Evolutionary conservation across 2,888 invertebrate genomes (phyloP).

Genomic region (Euphydryas editha): DNA sequence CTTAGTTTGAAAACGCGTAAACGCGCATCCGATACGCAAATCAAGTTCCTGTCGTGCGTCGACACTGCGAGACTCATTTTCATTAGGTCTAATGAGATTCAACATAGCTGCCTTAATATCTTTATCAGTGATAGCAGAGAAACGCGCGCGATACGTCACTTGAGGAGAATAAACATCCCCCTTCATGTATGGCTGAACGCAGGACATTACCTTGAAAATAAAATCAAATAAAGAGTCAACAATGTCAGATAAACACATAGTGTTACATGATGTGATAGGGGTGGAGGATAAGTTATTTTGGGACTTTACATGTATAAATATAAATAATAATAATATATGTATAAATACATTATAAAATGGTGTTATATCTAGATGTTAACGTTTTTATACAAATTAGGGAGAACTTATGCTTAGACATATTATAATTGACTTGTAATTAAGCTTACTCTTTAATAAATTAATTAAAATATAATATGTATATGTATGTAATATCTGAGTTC

Average conservation of each 20-base stretch:
- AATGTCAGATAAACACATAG: not conserved
- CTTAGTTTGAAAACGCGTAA: conserved; percentile 98
- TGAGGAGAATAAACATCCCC: conserved; percentile 85
- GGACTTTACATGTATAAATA: too few species aligned
- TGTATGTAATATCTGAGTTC: too few species aligned
- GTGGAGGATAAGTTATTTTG: too few species aligned
- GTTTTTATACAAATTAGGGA: too few species aligned
- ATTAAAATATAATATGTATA: too few species aligned
- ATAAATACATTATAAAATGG: too few species aligned
- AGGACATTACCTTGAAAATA: conserved; percentile 84
- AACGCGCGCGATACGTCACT: conserved; percentile 94
- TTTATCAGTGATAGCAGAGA: conserved; percentile 98
- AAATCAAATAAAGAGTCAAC: not conserved
- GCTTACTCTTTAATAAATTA: too few species aligned
- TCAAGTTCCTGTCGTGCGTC: conserved; percentile 99
- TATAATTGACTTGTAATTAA: too few species aligned
- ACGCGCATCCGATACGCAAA: conserved; percentile 98
- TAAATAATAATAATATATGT: too few species aligned
- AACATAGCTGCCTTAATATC: conserved; percentile 97
- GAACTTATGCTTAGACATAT: too few species aligned
- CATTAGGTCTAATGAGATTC: conserved; percentile 93
- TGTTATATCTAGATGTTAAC: too few species aligned
- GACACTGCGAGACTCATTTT: conserved; percentile 97
- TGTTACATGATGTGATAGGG: too few species aligned
- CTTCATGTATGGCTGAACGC: conserved; percentile 89